phyloP scores from a whole-genome alignment of 2,113 vertebrate species.

The Petrocephalus zakoni region DNA sequence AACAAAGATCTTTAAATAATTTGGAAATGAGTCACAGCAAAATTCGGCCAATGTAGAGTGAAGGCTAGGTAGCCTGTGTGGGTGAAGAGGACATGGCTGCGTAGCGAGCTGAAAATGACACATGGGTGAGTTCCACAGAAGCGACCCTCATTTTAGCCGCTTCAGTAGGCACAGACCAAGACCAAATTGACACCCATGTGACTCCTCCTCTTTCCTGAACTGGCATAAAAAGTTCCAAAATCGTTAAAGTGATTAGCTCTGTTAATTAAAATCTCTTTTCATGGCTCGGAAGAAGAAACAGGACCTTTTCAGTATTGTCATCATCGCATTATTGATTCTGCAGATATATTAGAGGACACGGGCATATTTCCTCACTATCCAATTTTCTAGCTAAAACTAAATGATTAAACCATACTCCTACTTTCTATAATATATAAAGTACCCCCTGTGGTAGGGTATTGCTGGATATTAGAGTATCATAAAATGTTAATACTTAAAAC shows the following conservation, averaged over 20 bases:
- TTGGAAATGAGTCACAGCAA: not conserved
- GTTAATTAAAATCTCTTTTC: constrained; percentile 1
- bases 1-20: not conserved
- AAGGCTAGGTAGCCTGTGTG: not conserved
- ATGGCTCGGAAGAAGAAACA: not conserved
- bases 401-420: not conserved
- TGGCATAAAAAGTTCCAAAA: not conserved
- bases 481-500: constrained; percentile 3
- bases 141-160: not conserved
- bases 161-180: not conserved
- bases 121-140: not conserved
- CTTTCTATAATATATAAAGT: not conserved
- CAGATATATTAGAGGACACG: not conserved
- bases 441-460: not conserved
- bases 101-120: constrained; percentile 15
- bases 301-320: not conserved
- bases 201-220: not conserved
- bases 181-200: not conserved
- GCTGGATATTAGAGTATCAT: not conserved
- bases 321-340: not conserved
- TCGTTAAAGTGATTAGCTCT: constrained; percentile 13
- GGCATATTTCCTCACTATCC: not conserved
- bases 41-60: not conserved
- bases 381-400: constrained; percentile 6
- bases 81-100: not conserved